Evolutionary conservation across 2,888 invertebrate species (phyloP), one percentile per base, ranked within the genome.

Genomic region (Netelia fuscicornis): DNA sequence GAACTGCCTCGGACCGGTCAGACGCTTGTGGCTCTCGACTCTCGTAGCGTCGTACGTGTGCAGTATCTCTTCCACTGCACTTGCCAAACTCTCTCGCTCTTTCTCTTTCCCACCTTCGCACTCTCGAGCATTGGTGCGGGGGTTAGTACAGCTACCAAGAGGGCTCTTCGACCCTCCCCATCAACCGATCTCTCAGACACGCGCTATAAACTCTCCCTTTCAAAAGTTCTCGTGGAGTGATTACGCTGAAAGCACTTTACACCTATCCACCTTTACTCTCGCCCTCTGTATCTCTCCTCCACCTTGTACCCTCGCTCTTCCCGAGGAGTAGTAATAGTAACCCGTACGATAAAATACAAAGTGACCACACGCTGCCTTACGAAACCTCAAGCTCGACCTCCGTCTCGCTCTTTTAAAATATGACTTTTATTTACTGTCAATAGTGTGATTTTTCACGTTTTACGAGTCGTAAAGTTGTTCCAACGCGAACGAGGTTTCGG

Each of bases 231-330:
- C 75, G 78, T 64, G 20, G 75, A 83, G 83, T 83, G 83, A 83
- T 83, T 83, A 79, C 79, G 79, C 56, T 71, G 78, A 83, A 75
- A 83, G 83, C 83, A 79, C 83, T 83, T 79, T 83, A 75, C 79
- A 83, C 83, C 79, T 83, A 83, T 79, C 79, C 70, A 75, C 78
- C 78, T 68, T 60, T 60, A 56, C 68, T 56, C 6, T 56, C 11
- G 17, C 67, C 58, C 68, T n/a, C 64, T 67, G 80, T 52, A 81
- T 54, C 76, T 54, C 70, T 83, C 70, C 58, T 60, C 68, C 25
- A 71, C 67, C 71, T 71, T 52, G 20, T 81, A 10, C 54, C n/a
- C 60, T 52, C 37, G 13, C 25, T 62, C 48, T 54, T 44, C 13
- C 74, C 48, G 58, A 78, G 70, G 25, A 64, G 68, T 54, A 64